phyloP scores from a whole-genome alignment of 2,888 invertebrate genomes.

The Caenorhabditis sulstoni region DNA sequence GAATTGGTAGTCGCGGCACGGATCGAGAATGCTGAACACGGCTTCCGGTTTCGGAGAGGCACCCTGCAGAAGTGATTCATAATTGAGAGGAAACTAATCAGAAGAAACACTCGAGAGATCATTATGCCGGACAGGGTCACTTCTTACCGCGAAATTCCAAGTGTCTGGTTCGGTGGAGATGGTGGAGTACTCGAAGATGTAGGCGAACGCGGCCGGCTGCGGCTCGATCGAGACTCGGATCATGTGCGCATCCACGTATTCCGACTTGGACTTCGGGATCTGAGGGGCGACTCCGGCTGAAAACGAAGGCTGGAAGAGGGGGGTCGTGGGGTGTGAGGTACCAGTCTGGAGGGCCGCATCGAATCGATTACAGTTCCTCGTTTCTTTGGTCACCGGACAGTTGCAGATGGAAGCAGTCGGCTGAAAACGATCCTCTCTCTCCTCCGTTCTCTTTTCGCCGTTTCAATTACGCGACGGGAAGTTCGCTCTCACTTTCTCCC shows the following conservation, averaged over 20 bases:
- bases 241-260: constrained; percentile 73
- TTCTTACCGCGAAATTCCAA: constrained; percentile 78
- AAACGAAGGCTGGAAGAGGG: too few species aligned
- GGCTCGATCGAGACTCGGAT: constrained; percentile 69
- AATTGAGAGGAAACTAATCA: neutral
- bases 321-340: too few species aligned
- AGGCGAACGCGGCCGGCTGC: constrained; percentile 75
- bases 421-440: constrained; percentile 59
- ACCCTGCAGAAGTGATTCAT: constrained; percentile 67
- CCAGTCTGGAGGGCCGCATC: constrained; percentile 54
- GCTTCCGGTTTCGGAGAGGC: constrained; percentile 74
- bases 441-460: neutral
- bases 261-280: constrained; percentile 62
- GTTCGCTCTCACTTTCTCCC: neutral
- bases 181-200: constrained; percentile 77
- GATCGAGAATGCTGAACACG: constrained; percentile 75
- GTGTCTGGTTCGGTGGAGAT: constrained; percentile 72
- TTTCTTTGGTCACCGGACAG: constrained; percentile 69
- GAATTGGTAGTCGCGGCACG: constrained; percentile 79
- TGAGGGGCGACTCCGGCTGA: constrained; percentile 62
- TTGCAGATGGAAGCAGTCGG: constrained; percentile 73
- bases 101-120: constrained; percentile 2
- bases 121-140: too few species aligned
- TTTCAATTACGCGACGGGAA: constrained; percentile 6
- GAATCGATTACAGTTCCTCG: constrained; percentile 67